Percentiles rank a stretch among this genome's conserved stretches.
Conservation (phyloP, 2,888 invertebrate genomes). For the Drosophila paramelanica region DNA sequence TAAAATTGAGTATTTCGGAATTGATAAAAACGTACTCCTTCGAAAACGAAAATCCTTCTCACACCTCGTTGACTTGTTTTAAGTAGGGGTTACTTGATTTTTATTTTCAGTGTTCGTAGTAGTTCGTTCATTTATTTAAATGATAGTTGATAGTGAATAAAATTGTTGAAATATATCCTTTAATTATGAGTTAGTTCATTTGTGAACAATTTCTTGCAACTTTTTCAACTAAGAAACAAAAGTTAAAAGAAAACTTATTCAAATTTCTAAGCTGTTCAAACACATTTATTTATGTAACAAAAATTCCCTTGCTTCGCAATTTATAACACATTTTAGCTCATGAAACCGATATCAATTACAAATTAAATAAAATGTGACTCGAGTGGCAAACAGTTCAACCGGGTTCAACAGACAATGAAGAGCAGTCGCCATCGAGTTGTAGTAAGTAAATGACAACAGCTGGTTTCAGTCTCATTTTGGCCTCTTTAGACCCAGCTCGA, state of each 20-base stretch:
- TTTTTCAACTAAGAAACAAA: not conserved
- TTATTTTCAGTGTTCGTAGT: too few relatives aligned
- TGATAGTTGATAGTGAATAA: too few relatives aligned
- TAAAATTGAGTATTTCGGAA: too few relatives aligned
- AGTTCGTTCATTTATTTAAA: too few relatives aligned
- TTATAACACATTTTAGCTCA: constrained; percentile 23
- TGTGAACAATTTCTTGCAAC: too few relatives aligned
- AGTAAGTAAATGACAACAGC: constrained; percentile 70
- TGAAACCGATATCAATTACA: constrained; percentile 57
- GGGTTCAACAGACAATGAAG: constrained; percentile 42
- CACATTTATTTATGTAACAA: not conserved
- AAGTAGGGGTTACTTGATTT: too few relatives aligned
- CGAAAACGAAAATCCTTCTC: too few relatives aligned
- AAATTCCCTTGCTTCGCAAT: not conserved
- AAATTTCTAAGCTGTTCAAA: not conserved
- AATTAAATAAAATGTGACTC: constrained; percentile 68
- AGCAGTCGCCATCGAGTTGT: constrained; percentile 9
- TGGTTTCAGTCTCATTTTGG: constrained; percentile 47
- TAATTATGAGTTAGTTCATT: not conserved
- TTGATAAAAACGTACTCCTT: too few relatives aligned
- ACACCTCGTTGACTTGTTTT: too few relatives aligned
- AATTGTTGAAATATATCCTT: too few relatives aligned
- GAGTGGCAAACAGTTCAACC: constrained; percentile 55
- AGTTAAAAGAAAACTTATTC: not conserved
- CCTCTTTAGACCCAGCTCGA: constrained; percentile 17